Evolutionary conservation across 2,797 vertebrate genomes (phyloP).

Genomic region (Alosa sapidissima): DNA sequence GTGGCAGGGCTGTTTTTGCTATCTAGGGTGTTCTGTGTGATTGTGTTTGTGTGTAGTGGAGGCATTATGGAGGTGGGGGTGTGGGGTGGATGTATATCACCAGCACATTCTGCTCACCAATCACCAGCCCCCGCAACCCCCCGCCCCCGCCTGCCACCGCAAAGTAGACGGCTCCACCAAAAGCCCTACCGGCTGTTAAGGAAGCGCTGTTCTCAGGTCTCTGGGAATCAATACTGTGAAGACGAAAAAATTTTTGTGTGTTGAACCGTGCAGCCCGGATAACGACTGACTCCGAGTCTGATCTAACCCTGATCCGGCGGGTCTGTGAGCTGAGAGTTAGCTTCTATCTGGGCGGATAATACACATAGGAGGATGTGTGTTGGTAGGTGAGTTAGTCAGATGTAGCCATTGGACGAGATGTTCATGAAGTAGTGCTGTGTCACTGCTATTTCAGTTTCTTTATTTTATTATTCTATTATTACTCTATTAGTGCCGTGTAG

Average conservation of each 20-base stretch:
- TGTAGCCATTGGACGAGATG: background rate
- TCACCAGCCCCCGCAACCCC: background rate
- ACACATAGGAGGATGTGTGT: no score
- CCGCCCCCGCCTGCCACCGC: background rate
- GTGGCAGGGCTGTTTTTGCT: background rate
- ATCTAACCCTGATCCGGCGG: background rate
- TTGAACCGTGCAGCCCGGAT: background rate
- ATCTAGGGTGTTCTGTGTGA: background rate
- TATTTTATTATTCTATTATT: background rate
- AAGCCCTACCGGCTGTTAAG: background rate
- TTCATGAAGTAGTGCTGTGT: background rate
- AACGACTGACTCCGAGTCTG: no score
- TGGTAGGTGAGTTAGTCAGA: background rate
- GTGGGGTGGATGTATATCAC: background rate
- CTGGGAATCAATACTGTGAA: background rate
- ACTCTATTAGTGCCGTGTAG: no score
- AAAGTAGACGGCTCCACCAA: background rate
- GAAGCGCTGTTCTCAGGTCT: background rate
- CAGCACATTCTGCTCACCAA: background rate
- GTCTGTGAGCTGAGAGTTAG: background rate
- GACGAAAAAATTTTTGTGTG: background rate
- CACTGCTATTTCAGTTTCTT: background rate
- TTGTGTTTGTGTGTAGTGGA: background rate
- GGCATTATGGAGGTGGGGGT: background rate
- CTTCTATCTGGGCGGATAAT: background rate